Percentiles rank a stretch among this genome's conserved stretches.
These are phyloP conservation scores for Sapajus apella DNA, from an alignment of 2,113 vertebrate genomes.

Conservation along the genomic window DNA sequence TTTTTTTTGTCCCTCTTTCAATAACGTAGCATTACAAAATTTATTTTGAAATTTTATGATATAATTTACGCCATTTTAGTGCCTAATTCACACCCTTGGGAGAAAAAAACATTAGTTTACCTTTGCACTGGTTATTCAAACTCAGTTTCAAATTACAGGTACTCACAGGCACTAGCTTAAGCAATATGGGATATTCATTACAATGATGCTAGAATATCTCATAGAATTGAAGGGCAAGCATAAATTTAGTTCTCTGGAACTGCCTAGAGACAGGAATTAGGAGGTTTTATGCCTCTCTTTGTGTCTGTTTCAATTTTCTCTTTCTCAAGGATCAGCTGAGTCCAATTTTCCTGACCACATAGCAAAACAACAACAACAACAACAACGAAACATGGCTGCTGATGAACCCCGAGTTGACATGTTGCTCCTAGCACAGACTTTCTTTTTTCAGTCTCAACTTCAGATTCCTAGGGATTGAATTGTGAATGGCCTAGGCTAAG, in stretches of 20 bases:
- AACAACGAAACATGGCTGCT: not conserved
- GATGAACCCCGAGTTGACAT: not conserved
- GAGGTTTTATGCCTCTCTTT: not conserved
- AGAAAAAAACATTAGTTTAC: not conserved
- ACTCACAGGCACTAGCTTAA: not conserved
- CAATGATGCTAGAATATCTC: not conserved
- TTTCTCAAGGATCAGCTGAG: not conserved
- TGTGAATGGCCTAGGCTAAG: not conserved
- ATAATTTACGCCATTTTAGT: not conserved
- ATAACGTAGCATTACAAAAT: not conserved
- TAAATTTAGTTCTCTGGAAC: not conserved
- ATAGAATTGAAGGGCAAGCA: not conserved
- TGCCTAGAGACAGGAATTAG: not conserved
- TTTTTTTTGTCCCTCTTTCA: not conserved
- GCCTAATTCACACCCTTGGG: not conserved
- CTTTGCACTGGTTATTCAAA: not conserved
- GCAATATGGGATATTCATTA: not conserved
- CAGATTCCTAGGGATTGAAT: not conserved
- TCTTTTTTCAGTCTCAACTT: not conserved
- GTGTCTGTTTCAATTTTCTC: not conserved
- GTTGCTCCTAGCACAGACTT: not conserved
- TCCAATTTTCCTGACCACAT: not conserved
- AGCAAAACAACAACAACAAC: not conserved
- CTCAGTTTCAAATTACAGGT: not conserved
- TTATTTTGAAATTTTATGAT: not conserved